A percentile compares a stretch with the other conserved stretches of the same genome.
These are phyloP conservation scores for Atlantisia rogersi DNA, from an alignment of 2,113 vertebrate species.

Conservation along the genomic window DNA sequence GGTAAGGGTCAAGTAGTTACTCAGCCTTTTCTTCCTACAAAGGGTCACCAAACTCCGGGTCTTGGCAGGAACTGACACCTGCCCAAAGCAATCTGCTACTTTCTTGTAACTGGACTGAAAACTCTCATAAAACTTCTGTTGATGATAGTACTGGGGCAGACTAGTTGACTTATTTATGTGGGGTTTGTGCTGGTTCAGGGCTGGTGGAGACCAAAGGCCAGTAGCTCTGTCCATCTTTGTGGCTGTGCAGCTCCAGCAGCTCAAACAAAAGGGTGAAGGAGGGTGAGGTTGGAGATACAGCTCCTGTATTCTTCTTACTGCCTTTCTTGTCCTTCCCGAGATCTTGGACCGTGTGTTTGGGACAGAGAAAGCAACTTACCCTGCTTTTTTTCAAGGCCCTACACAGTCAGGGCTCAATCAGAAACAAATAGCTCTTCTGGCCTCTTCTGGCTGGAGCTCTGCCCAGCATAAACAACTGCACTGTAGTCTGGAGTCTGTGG, in stretches of 20 bases:
- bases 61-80: neutral
- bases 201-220: neutral
- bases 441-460: conserved; percentile 42
- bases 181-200: neutral
- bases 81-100: neutral
- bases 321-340: neutral
- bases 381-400: neutral
- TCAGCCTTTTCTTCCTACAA: neutral
- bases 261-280: neutral
- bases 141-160: neutral
- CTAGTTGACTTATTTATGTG: neutral
- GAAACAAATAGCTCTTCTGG: conserved; percentile 45
- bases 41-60: neutral
- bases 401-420: neutral
- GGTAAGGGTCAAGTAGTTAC: neutral
- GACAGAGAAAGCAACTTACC: neutral
- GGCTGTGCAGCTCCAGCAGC: neutral
- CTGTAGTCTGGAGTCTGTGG: conserved; percentile 57
- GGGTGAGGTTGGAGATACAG: neutral
- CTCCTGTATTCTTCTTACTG: neutral
- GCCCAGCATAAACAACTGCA: conserved; percentile 59
- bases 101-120: neutral
- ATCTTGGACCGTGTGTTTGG: neutral
- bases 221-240: neutral
- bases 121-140: neutral